Conservation (phyloP, 2,113 vertebrate genomes). For the Ciconia maguari region DNA sequence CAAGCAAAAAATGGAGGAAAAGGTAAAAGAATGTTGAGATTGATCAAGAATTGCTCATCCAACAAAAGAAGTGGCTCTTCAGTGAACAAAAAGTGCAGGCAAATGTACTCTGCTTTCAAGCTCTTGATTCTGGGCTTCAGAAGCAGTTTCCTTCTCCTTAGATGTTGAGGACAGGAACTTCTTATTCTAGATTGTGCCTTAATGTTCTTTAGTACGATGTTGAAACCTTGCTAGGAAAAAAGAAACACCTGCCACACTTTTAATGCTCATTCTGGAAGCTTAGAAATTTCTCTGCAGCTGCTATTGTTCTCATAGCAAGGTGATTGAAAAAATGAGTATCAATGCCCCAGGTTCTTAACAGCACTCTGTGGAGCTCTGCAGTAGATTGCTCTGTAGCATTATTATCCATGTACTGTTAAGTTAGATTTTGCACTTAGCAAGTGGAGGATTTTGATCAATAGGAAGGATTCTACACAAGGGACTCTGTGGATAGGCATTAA, state of each 20-base stretch:
- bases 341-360: background rate
- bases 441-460: slow-evolving; percentile 56
- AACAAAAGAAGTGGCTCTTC: background rate
- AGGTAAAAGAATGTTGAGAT: background rate
- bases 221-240: background rate
- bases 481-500: background rate
- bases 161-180: background rate
- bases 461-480: background rate
- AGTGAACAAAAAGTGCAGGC: background rate
- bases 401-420: slow-evolving; percentile 23
- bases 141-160: background rate
- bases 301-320: background rate
- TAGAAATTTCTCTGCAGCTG: background rate
- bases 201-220: background rate
- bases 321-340: background rate
- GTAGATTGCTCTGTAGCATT: background rate
- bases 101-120: background rate
- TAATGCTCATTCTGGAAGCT: background rate
- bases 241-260: background rate
- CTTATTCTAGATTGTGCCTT: background rate
- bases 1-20: background rate
- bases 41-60: background rate
- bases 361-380: background rate
- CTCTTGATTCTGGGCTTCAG: background rate
- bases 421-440: slow-evolving; percentile 17